phyloP scores from a whole-genome alignment of 2,113 vertebrate genomes.

The Mus musculus region DNA sequence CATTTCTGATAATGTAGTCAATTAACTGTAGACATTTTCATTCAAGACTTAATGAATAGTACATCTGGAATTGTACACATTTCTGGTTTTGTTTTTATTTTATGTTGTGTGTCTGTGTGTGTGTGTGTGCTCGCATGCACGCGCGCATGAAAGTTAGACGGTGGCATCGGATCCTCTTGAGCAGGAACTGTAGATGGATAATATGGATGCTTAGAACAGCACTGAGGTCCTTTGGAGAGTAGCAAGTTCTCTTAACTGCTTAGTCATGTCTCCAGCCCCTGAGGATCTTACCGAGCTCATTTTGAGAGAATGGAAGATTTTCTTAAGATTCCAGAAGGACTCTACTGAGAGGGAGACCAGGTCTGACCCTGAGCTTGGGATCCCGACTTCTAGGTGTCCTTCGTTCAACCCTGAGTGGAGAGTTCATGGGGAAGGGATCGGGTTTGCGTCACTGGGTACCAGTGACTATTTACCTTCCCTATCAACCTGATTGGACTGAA shows the following conservation, averaged over 20 bases:
- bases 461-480: too few relatives aligned
- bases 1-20: constrained; percentile 49
- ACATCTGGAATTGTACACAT: neutral
- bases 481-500: neutral
- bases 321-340: neutral
- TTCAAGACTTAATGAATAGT: constrained; percentile 7
- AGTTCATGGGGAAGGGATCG: neutral
- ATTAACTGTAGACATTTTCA: constrained; percentile 48
- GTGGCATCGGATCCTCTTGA: neutral
- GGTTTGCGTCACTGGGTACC: neutral
- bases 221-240: neutral
- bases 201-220: neutral
- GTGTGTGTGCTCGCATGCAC: neutral
- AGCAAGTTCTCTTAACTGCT: neutral
- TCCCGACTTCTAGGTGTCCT: neutral
- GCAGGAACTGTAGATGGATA: too few relatives aligned
- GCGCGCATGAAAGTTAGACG: neutral
- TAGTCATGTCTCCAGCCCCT: too few relatives aligned
- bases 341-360: neutral
- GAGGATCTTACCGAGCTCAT: too few relatives aligned
- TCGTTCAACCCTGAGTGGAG: neutral
- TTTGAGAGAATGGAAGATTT: too few relatives aligned
- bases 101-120: neutral
- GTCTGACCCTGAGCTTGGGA: neutral
- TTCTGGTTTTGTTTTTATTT: neutral